Evolutionary conservation across 2,113 vertebrate species (phyloP).

Genomic region (Calypte anna): DNA sequence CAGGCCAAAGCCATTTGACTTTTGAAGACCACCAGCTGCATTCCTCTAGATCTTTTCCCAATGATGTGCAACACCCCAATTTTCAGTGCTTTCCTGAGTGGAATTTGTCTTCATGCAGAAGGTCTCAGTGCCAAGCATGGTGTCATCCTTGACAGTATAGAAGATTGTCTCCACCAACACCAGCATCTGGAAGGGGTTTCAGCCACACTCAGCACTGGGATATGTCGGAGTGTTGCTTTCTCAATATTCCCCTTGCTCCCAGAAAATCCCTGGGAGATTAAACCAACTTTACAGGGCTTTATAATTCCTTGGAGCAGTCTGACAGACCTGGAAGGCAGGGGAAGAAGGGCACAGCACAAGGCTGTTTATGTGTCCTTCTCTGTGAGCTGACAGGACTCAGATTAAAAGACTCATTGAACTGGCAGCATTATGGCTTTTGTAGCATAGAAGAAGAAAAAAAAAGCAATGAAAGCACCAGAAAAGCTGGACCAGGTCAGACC

Average conservation of each 20-base stretch:
- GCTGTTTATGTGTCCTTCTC: background rate
- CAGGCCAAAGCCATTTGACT: background rate
- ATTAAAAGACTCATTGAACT: background rate
- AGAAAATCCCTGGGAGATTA: background rate
- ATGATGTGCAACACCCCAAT: background rate
- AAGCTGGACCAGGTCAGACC: background rate
- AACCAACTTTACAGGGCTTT: background rate
- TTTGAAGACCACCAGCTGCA: background rate
- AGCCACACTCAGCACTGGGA: background rate
- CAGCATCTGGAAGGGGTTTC: rapidly evolving
- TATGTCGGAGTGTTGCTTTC: background rate
- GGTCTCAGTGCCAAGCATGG: background rate
- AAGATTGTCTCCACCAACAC: rapidly evolving
- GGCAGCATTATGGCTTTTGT: background rate
- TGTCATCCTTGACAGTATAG: background rate
- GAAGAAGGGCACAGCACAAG: background rate
- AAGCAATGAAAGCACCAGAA: background rate
- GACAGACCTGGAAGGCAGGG: background rate
- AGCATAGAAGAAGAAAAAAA: rapidly evolving
- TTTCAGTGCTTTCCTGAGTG: background rate
- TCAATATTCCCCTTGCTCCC: background rate
- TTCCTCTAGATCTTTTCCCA: background rate
- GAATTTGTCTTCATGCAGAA: too few species aligned
- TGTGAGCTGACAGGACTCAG: background rate
- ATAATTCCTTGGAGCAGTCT: background rate